A percentile compares a stretch with the other conserved stretches of the same genome.
Conservation (phyloP, 2,797 vertebrate genomes). For the Hyperoplus immaculatus region DNA sequence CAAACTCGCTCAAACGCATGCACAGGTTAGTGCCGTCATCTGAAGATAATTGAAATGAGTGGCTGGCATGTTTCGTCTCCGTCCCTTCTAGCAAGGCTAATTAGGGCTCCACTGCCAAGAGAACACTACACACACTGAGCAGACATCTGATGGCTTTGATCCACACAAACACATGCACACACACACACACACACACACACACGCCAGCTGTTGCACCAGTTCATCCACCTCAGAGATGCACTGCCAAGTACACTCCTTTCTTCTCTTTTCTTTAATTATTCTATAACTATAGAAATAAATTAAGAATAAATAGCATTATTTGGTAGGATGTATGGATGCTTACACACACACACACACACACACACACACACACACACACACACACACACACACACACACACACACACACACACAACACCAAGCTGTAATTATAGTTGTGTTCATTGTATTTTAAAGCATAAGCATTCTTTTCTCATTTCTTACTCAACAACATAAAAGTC, state of each 20-base stretch:
- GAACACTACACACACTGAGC: slow-evolving; percentile 69
- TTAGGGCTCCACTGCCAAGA: slow-evolving; percentile 78
- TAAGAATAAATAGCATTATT: slow-evolving; percentile 6
- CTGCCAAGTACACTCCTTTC: slow-evolving; percentile 17
- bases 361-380: slow-evolving; percentile 9
- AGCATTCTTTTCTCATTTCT: slow-evolving; percentile 53
- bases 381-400: slow-evolving; percentile 6
- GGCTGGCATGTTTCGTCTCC: slow-evolving; percentile 77
- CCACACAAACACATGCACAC: slow-evolving; percentile 47
- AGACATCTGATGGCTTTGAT: slow-evolving; percentile 82
- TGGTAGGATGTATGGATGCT: slow-evolving; percentile 12
- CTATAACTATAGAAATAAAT: slow-evolving; percentile 4
- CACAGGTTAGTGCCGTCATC: slow-evolving; percentile 78
- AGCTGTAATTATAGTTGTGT: slow-evolving; percentile 25
- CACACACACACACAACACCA: slow-evolving; percentile 5
- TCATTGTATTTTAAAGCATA: slow-evolving; percentile 35
- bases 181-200: slow-evolving; percentile 5
- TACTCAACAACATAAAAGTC: slow-evolving; percentile 29
- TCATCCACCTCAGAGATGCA: slow-evolving; percentile 55
- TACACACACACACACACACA: slow-evolving; percentile 4
- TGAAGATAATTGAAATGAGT: slow-evolving; percentile 81
- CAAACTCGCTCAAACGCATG: slow-evolving; percentile 53
- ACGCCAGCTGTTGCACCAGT: slow-evolving; percentile 79
- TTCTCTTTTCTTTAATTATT: slow-evolving; percentile 44
- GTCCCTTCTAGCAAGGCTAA: slow-evolving; percentile 78